These are phyloP conservation scores for Noctua fimbriata DNA, from an alignment of 2,888 invertebrate genomes.

Conservation along the genomic window DNA sequence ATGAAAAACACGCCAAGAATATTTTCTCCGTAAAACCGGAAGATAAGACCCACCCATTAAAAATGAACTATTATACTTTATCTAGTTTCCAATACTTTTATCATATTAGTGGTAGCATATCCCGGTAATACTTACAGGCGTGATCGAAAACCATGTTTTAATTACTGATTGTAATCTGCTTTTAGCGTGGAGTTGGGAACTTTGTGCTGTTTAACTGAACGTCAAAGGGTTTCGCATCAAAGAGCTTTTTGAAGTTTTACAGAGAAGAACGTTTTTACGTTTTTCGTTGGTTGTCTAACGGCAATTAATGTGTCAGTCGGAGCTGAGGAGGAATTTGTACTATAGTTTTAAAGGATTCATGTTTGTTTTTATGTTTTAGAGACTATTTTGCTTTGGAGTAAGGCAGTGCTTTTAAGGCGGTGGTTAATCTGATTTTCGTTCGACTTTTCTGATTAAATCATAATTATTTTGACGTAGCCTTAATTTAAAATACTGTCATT, in stretches of 20 bases:
- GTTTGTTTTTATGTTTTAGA: slow-evolving; percentile 22
- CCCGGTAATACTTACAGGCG: slow-evolving; percentile 18
- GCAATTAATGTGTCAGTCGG: slow-evolving; percentile 57
- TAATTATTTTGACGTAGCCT: neutral
- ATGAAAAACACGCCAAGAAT: slow-evolving; percentile 19
- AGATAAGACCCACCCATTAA: slow-evolving; percentile 40
- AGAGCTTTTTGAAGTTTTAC: slow-evolving; percentile 50
- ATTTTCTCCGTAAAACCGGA: slow-evolving; percentile 13
- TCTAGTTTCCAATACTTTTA: slow-evolving; percentile 50
- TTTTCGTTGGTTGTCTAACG: slow-evolving; percentile 47
- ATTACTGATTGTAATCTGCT: slow-evolving; percentile 85
- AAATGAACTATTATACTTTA: slow-evolving; percentile 38
- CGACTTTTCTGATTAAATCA: neutral
- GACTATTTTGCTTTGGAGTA: slow-evolving; percentile 22
- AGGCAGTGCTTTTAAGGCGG: neutral
- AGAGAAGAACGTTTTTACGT: slow-evolving; percentile 52
- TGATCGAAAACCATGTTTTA: slow-evolving; percentile 72
- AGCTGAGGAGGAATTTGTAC: slow-evolving; percentile 24
- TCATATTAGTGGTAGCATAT: slow-evolving; percentile 12
- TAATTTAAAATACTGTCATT: neutral
- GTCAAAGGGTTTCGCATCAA: slow-evolving; percentile 72
- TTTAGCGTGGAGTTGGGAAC: slow-evolving; percentile 72
- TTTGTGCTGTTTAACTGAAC: slow-evolving; percentile 72
- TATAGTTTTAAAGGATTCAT: slow-evolving; percentile 17
- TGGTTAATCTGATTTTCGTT: neutral